Percentiles rank a stretch among this genome's conserved stretches.
Conservation (phyloP, 2,797 vertebrate genomes). For the Brachymystax lenok region DNA sequence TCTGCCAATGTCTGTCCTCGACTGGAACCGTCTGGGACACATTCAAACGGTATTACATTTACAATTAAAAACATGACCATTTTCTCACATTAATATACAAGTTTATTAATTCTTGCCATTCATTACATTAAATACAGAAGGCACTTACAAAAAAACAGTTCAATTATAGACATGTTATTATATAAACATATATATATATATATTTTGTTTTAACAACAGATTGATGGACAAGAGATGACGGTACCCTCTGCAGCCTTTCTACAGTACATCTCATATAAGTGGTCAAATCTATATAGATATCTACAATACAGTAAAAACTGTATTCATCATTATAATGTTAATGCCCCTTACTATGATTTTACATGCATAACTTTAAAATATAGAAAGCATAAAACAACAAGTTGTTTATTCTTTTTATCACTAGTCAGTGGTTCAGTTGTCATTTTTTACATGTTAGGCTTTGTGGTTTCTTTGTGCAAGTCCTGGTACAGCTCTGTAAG, state of each 20-base stretch:
- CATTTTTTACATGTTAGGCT: slow-evolving; percentile 67
- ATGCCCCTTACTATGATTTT: slow-evolving; percentile 70
- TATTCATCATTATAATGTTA: slow-evolving; percentile 66
- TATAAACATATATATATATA: slow-evolving; percentile 72
- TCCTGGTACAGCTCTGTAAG: slow-evolving; percentile 95
- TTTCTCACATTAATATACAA: slow-evolving; percentile 59
- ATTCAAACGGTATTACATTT: neutral
- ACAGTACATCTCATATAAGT: slow-evolving; percentile 72
- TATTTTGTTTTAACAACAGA: slow-evolving; percentile 51
- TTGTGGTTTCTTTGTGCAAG: slow-evolving; percentile 84
- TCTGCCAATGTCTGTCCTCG: neutral
- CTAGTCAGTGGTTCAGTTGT: slow-evolving; percentile 79
- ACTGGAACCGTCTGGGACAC: neutral
- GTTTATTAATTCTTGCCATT: slow-evolving; percentile 69
- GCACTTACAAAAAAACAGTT: slow-evolving; percentile 95
- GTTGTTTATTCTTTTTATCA: slow-evolving; percentile 67
- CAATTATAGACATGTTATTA: slow-evolving; percentile 79
- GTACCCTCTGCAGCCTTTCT: slow-evolving; percentile 77
- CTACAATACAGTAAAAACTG: slow-evolving; percentile 79
- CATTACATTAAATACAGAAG: slow-evolving; percentile 89
- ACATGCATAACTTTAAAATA: slow-evolving; percentile 58
- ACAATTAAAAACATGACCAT: neutral
- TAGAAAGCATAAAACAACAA: slow-evolving; percentile 68
- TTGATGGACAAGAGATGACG: slow-evolving; percentile 74
- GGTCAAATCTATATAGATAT: slow-evolving; percentile 72